A percentile compares a stretch with the other conserved stretches of the same genome.
Evolutionary conservation across 2,888 invertebrate species (phyloP).

Genomic region (Caenorhabditis becei): DNA sequence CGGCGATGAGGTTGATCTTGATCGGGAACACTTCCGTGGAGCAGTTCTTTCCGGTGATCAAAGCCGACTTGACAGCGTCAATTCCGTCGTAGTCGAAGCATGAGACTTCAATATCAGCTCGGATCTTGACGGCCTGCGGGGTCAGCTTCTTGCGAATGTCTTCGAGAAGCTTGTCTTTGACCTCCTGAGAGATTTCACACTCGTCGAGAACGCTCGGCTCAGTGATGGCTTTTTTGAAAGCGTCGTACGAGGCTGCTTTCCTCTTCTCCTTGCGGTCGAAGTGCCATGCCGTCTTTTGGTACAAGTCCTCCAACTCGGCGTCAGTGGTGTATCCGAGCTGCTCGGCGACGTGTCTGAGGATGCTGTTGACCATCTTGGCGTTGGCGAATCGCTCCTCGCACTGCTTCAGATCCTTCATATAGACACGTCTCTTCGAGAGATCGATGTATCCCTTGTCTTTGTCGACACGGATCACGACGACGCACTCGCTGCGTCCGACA

Average conservation of each 20-base stretch:
- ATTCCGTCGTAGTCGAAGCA: slow-evolving; percentile 98
- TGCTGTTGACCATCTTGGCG: slow-evolving; percentile 84
- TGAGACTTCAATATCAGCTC: slow-evolving; percentile 89
- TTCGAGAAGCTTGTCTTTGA: slow-evolving; percentile 92
- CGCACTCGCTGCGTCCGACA: slow-evolving; percentile 98
- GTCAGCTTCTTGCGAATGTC: slow-evolving; percentile 97
- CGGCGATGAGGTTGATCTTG: slow-evolving; percentile 98
- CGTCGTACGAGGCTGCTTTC: slow-evolving; percentile 96
- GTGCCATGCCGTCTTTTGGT: slow-evolving; percentile 90
- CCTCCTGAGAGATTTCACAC: slow-evolving; percentile 93
- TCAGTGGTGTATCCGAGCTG: slow-evolving; percentile 92
- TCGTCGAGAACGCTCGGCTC: slow-evolving; percentile 96
- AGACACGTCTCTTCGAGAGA: slow-evolving; percentile 97
- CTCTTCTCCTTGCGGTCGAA: slow-evolving; percentile 97
- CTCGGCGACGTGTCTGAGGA: slow-evolving; percentile 96
- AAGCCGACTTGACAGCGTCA: slow-evolving; percentile 94
- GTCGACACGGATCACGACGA: slow-evolving; percentile 98
- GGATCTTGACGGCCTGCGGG: slow-evolving; percentile 94
- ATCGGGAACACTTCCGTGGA: slow-evolving; percentile 96
- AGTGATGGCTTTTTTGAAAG: slow-evolving; percentile 97
- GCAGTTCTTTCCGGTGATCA: slow-evolving; percentile 91
- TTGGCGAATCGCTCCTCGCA: slow-evolving; percentile 99
- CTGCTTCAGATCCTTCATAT: slow-evolving; percentile 96
- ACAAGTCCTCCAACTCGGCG: slow-evolving; percentile 88
- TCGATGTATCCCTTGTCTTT: slow-evolving; percentile 99